Conservation (phyloP, 2,888 invertebrate genomes). For the Biston betularia region DNA sequence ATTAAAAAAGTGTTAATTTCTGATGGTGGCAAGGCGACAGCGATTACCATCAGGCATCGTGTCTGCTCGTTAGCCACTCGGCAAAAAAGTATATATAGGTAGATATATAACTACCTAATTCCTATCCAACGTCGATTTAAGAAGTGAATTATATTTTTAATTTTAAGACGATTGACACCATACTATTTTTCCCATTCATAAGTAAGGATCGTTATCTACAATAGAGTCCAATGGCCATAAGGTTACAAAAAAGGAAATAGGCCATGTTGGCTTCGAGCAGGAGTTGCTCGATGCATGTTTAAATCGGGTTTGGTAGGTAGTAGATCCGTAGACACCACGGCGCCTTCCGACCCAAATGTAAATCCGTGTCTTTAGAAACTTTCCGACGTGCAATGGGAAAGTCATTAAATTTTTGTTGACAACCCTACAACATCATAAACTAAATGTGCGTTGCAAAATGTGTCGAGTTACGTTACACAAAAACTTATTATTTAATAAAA, state of each 20-base stretch:
- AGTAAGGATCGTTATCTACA: not conserved
- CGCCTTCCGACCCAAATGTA: slow-evolving; percentile 56
- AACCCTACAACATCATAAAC: not conserved
- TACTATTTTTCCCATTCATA: too few species aligned
- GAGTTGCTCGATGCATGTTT: slow-evolving; percentile 1
- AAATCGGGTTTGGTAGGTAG: slow-evolving; percentile 46
- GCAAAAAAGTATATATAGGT: too few species aligned
- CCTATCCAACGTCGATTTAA: too few species aligned
- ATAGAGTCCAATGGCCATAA: slow-evolving; percentile 19
- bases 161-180: too few species aligned
- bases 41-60: too few species aligned
- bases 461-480: not conserved
- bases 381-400: slow-evolving; percentile 18
- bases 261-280: slow-evolving; percentile 17
- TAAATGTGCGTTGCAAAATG: slow-evolving; percentile 1
- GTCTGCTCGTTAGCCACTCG: too few species aligned
- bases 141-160: too few species aligned
- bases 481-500: not conserved
- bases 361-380: slow-evolving; percentile 41
- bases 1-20: too few species aligned
- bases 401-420: slow-evolving; percentile 7
- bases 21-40: too few species aligned
- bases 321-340: slow-evolving; percentile 60
- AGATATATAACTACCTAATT: too few species aligned
- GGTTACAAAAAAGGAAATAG: slow-evolving; percentile 30